Base-by-base conservation (phyloP, 2,797 vertebrate genomes). In the Spinus olivaceus region DNA sequence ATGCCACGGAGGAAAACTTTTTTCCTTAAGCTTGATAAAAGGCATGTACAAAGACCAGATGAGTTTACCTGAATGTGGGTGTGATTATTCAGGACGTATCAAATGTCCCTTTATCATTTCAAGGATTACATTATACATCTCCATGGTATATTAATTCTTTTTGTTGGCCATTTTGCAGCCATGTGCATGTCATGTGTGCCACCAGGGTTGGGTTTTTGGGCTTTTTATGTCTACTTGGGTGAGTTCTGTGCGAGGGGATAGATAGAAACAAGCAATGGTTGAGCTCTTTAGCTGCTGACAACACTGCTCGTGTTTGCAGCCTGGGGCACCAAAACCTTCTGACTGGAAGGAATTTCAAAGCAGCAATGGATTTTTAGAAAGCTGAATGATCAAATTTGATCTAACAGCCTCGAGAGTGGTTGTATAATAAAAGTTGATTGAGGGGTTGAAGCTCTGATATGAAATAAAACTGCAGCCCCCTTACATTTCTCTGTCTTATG, bases 201-300 rank as follows among this genome's bases (percentile, higher is more conserved):
- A 15, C 0, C 12, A 37, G n/a, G 32, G 13, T 4, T 67, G 56
- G 12, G 9, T 0, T 53, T 77, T 86, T 2, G 47, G 0, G 2
- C 2, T 47, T 56, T 86, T 81, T 24, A 56, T 33, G 39, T 32
- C 32, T 47, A 1, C 12, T 54, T n/a, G 33, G 7, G 12, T 30
- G 14, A 70, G 13, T 35, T 70, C 23, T 46, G 17, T 30, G 8
- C 0, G 0, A 77, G 23, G 35, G 10, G 19, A 28, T 11, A 15
- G 32, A 12, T 3, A 32, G 66, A 33, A 84, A 23, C 8, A 33
- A 24, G 28, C 9, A 22, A 23, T 28, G 0, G 1, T 46, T 27
- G 21, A 73, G 49, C 42, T 56, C 6, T 22, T 44, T 4, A 24
- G 56, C 32, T 0, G 0, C 59, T 49, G 57, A 61, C 24, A 50